Conservation (phyloP, 35 echinoderm and acorn worm genomes). For the Heliocidaris erythrogramma region DNA sequence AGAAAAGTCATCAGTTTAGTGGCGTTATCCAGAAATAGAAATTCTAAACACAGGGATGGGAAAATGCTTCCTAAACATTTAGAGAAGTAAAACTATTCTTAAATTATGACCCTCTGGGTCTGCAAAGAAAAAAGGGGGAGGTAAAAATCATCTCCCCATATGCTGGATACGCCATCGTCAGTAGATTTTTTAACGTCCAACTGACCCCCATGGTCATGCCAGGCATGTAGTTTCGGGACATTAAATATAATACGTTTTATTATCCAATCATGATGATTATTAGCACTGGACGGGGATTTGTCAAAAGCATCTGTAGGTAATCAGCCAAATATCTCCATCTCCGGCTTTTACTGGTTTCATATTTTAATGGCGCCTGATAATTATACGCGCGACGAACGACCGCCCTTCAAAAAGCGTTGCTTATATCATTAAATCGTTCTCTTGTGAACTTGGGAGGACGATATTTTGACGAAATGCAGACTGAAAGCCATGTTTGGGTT, state of each 20-base stretch:
- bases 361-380: not conserved
- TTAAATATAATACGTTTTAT: not conserved
- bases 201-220: not conserved
- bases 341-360: not conserved
- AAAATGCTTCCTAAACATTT: too few relatives aligned
- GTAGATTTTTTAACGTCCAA: not conserved
- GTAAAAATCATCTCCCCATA: not conserved
- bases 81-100: too few relatives aligned
- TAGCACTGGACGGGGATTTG: not conserved
- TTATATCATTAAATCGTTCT: too few relatives aligned
- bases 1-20: too few relatives aligned
- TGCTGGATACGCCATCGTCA: not conserved
- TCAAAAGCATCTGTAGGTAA: not conserved
- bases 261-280: not conserved
- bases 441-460: too few relatives aligned
- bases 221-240: not conserved
- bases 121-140: not conserved
- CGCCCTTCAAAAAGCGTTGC: not conserved
- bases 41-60: too few relatives aligned
- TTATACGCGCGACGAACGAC: not conserved
- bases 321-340: not conserved
- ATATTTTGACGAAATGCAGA: too few relatives aligned
- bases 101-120: not conserved
- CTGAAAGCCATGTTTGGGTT: too few relatives aligned
- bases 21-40: too few relatives aligned